These are phyloP conservation scores for Carterocephalus palaemon DNA, from an alignment of 2,888 invertebrate genomes.

Conservation along the genomic window DNA sequence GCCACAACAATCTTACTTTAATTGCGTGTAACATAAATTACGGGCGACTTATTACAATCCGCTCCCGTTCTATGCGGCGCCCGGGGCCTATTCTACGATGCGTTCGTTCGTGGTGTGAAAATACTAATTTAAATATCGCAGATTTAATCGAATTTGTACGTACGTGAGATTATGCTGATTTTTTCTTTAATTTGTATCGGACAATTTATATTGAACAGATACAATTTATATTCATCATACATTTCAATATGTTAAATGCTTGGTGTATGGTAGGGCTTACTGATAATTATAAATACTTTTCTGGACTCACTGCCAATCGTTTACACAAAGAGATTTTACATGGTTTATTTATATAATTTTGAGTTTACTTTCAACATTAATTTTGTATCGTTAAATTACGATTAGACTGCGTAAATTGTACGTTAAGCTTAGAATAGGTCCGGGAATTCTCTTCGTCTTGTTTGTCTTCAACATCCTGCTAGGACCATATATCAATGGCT, in stretches of 20 bases:
- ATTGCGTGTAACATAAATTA: conserved; percentile 78
- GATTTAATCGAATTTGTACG: conserved; percentile 18
- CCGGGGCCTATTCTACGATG: conserved; percentile 51
- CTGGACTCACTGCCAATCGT: no score
- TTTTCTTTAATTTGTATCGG: not conserved
- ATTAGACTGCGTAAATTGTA: no score
- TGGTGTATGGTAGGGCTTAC: no score
- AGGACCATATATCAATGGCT: conserved; percentile 12
- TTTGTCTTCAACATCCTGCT: conserved; percentile 11
- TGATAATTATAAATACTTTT: no score
- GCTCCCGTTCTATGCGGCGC: conserved; percentile 65
- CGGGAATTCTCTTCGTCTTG: not conserved
- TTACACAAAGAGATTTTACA: no score
- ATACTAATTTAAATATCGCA: conserved; percentile 28
- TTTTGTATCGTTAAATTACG: no score
- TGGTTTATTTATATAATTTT: no score
- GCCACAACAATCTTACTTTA: conserved; percentile 75
- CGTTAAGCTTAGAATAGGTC: not conserved
- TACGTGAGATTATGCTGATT: not conserved
- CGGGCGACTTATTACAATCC: conserved; percentile 72
- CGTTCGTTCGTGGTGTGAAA: conserved; percentile 28
- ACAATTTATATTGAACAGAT: not conserved
- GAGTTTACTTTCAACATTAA: no score
- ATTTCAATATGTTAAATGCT: no score
- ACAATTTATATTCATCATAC: no score